phyloP scores from a whole-genome alignment of 2,113 vertebrate species.

The Gobiocypris rarus region DNA sequence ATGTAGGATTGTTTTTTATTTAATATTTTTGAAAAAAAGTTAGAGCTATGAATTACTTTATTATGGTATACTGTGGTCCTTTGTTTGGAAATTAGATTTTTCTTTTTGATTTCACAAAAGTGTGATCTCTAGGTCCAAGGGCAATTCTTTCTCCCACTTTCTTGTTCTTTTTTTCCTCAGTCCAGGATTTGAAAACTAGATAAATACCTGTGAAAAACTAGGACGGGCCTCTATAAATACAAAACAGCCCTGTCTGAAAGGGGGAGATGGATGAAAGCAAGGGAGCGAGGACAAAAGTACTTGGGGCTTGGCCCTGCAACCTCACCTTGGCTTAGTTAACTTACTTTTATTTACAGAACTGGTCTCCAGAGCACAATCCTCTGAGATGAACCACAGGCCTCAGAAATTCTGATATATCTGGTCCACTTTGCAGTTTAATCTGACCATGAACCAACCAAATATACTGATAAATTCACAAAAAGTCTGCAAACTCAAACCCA shows the following conservation, averaged over 20 bases:
- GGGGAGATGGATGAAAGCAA: neutral
- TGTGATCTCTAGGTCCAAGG: neutral
- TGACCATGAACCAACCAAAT: neutral
- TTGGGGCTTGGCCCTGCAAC: constrained; percentile 34
- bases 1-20: neutral
- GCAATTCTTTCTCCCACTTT: neutral
- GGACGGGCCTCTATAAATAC: constrained; percentile 54
- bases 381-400: neutral
- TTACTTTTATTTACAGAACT: constrained; percentile 34
- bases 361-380: neutral
- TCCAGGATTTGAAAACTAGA: neutral
- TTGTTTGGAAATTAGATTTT: neutral
- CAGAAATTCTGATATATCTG: neutral
- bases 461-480: neutral
- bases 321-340: constrained; percentile 51
- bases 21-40: too few species aligned
- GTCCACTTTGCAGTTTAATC: neutral
- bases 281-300: neutral
- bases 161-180: neutral
- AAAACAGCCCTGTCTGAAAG: constrained; percentile 20
- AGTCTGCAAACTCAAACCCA: too few species aligned
- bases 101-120: too few species aligned
- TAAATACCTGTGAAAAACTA: constrained; percentile 48
- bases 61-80: neutral
- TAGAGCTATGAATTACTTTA: neutral